Percentiles rank a stretch among this genome's conserved stretches.
These are phyloP conservation scores for Pangasianodon hypophthalmus DNA, from an alignment of 2,113 vertebrate species.

Conservation along the genomic window DNA sequence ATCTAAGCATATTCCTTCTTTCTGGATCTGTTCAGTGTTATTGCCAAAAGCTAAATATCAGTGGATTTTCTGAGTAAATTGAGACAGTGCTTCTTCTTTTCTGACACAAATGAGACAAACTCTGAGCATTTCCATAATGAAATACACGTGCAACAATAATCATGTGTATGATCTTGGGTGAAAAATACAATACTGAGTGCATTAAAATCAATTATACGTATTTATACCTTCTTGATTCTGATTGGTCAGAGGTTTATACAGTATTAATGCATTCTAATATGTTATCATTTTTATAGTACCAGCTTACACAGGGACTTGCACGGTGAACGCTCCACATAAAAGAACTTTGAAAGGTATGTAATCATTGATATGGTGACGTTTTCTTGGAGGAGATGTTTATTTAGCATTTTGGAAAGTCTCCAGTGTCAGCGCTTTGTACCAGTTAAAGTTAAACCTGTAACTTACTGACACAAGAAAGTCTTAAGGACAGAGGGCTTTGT, in stretches of 20 bases:
- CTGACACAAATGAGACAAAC: not conserved
- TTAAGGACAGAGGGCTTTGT: not conserved
- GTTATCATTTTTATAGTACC: not conserved
- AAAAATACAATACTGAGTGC: not conserved
- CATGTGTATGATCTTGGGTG: not conserved
- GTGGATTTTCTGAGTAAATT: not conserved
- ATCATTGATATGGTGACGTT: not conserved
- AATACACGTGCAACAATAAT: not conserved
- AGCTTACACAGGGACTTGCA: not conserved
- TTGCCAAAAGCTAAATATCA: not conserved
- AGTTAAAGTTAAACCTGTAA: not conserved
- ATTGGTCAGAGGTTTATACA: not conserved
- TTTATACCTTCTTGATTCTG: not conserved
- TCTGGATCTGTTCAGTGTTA: not conserved
- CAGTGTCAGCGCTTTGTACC: not conserved
- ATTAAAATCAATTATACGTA: not conserved
- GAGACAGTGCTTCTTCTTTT: not conserved
- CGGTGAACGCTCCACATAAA: not conserved
- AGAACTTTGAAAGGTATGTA: not conserved
- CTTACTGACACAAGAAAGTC: not conserved
- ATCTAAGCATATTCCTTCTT: constrained; percentile 6
- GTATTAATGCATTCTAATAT: not conserved
- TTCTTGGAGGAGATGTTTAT: not conserved
- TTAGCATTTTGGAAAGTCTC: not conserved
- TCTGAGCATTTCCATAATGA: not conserved